These are phyloP conservation scores for Psilopsiagon aurifrons DNA, from an alignment of 2,113 vertebrate genomes.

Conservation along the genomic window DNA sequence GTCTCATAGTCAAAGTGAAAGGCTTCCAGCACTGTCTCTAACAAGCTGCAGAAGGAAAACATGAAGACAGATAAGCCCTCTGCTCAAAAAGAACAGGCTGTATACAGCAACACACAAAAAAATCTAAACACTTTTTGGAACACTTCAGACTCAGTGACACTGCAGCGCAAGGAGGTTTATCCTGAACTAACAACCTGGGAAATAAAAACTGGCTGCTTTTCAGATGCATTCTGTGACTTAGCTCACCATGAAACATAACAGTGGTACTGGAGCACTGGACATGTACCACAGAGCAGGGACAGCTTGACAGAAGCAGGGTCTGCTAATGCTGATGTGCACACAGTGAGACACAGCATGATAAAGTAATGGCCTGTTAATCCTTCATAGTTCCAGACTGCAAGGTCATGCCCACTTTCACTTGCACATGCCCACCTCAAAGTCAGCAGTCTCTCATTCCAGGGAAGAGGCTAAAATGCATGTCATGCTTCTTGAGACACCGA, in stretches of 20 bases:
- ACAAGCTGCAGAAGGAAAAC: slow-evolving; percentile 78
- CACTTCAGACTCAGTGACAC: neutral
- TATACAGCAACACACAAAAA: neutral
- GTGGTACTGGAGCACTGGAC: neutral
- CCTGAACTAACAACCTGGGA: neutral
- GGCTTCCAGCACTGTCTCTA: slow-evolving; percentile 90
- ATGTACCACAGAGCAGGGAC: neutral
- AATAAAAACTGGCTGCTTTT: neutral
- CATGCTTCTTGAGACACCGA: neutral
- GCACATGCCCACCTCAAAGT: neutral
- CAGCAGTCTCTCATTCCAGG: neutral
- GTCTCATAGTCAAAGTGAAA: slow-evolving; percentile 93
- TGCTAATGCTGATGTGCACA: neutral
- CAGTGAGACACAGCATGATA: neutral
- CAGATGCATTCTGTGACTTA: neutral
- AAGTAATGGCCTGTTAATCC: neutral
- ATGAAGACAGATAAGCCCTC: neutral
- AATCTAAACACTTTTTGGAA: neutral
- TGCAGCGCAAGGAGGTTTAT: neutral
- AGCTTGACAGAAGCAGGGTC: neutral
- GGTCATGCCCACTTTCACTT: neutral
- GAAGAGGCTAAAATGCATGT: neutral
- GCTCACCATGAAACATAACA: neutral
- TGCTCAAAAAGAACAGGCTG: neutral
- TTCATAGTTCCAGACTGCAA: neutral